A percentile compares a stretch with the other conserved stretches of the same genome.
phyloP scores from a whole-genome alignment of 2,113 vertebrate genomes.

The Alligator mississippiensis region DNA sequence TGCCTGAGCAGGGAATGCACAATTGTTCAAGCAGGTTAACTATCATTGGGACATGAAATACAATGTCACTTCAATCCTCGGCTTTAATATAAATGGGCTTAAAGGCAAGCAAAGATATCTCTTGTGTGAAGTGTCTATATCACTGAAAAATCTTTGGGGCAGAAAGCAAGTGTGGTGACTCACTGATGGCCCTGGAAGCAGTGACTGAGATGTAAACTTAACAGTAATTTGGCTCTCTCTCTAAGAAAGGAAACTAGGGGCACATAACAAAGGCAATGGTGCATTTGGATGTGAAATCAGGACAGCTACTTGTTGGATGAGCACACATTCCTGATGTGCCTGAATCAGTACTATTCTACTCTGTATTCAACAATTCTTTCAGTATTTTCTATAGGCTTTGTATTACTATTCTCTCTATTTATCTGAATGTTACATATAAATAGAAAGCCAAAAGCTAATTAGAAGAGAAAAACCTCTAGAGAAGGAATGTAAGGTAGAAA shows the following conservation, averaged over 20 bases:
- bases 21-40: neutral
- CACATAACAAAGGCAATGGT: accelerated
- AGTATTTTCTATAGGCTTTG: neutral
- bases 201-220: accelerated
- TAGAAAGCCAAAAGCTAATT: neutral
- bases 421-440: neutral
- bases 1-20: neutral
- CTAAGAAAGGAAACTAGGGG: neutral
- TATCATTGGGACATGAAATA: neutral
- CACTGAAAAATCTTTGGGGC: neutral
- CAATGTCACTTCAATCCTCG: neutral
- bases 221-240: accelerated
- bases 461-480: neutral
- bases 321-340: neutral
- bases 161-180: accelerated
- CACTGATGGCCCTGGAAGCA: neutral
- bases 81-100: neutral
- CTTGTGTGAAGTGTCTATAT: neutral
- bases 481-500: neutral
- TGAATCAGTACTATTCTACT: neutral
- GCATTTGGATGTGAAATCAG: neutral
- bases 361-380: neutral
- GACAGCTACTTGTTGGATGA: neutral
- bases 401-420: neutral
- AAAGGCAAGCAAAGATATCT: neutral